Evolutionary conservation across 1,140 invertebrate species (phyloP).

Genomic region (Piezodorus guildinii): DNA sequence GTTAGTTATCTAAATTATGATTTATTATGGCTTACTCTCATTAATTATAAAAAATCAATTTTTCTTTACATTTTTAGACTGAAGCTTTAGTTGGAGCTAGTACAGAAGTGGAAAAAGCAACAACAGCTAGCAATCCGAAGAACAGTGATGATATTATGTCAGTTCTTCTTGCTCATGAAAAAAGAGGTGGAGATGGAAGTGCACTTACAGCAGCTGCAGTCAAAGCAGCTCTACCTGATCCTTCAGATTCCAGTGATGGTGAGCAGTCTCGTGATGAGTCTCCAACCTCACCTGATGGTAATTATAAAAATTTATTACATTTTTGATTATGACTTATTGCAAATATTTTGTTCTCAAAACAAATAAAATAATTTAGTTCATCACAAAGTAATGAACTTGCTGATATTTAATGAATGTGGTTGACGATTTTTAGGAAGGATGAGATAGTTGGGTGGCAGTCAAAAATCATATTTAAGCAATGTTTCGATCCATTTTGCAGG

Average conservation of each 20-base stretch:
- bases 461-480: no score
- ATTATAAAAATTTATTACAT: neutral
- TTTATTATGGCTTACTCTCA: neutral
- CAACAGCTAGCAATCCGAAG: constrained; percentile 40
- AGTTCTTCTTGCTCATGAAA: constrained; percentile 77
- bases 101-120: constrained; percentile 33
- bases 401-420: no score
- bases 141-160: constrained; percentile 81
- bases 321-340: no score
- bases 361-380: no score
- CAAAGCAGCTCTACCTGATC: constrained; percentile 48
- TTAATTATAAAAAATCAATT: neutral
- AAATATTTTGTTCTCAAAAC: no score
- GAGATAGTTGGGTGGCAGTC: no score
- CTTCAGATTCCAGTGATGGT: constrained; percentile 63
- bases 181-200: constrained; percentile 43
- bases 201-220: constrained; percentile 35
- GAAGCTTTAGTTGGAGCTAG: constrained; percentile 27
- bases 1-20: no score
- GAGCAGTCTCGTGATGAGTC: constrained; percentile 35
- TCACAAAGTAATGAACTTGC: no score
- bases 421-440: no score
- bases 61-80: constrained; percentile 24
- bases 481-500: no score
- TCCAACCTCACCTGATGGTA: constrained; percentile 20